Evolutionary conservation across 2,113 vertebrate species (phyloP).

Genomic region (Oreochromis tanganicae): DNA sequence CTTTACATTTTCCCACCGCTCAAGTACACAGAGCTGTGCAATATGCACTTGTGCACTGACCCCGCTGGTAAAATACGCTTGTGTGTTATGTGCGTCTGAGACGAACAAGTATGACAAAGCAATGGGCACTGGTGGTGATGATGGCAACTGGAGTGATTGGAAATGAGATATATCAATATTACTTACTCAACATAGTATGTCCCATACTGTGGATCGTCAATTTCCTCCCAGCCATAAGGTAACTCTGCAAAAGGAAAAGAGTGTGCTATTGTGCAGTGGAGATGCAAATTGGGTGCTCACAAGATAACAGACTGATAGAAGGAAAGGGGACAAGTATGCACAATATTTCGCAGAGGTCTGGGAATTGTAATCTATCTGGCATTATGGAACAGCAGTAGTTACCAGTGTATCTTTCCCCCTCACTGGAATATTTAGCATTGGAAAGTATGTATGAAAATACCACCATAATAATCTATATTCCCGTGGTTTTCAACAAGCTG

Average conservation of each 20-base stretch:
- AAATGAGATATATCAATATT: background rate
- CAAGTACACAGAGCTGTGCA: conserved; percentile 24
- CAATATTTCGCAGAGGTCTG: background rate
- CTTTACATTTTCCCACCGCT: background rate
- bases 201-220: conserved; percentile 96
- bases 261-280: background rate
- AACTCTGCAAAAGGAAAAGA: conserved; percentile 76
- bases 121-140: background rate
- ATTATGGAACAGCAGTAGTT: background rate
- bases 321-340: background rate
- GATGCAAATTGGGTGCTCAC: background rate
- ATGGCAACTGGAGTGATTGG: background rate
- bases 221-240: conserved; percentile 98
- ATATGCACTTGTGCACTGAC: background rate
- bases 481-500: background rate
- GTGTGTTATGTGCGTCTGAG: background rate
- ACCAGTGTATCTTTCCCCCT: background rate
- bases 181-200: conserved; percentile 98
- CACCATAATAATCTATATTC: conserved; percentile 13
- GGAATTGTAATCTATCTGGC: background rate
- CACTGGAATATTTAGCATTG: background rate
- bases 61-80: background rate
- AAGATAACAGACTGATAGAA: background rate
- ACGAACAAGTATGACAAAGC: background rate
- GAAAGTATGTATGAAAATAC: conserved; percentile 18